phyloP scores from a whole-genome alignment of 2,113 vertebrate species.

The Anas platyrhynchos region DNA sequence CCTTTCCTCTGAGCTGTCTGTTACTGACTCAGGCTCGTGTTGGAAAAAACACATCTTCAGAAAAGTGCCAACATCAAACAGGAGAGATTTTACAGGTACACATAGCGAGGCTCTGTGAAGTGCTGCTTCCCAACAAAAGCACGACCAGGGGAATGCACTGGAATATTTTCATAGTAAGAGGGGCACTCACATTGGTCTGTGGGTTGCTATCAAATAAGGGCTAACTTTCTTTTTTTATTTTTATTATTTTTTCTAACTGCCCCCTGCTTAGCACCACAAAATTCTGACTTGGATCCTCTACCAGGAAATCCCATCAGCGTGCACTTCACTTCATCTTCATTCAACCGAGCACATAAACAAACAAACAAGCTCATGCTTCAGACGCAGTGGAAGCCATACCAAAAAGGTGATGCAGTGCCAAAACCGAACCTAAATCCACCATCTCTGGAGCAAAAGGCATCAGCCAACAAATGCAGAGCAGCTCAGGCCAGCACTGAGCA shows the following conservation, averaged over 20 bases:
- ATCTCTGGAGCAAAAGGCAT: neutral
- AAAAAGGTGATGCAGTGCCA: neutral
- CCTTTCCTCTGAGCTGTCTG: constrained; percentile 45
- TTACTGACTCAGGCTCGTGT: constrained; percentile 19
- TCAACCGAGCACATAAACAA: constrained; percentile 1
- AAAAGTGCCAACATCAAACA: constrained; percentile 55
- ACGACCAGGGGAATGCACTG: neutral
- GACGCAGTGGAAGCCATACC: neutral
- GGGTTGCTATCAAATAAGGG: neutral
- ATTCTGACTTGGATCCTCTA: constrained; percentile 23
- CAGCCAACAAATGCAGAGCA: neutral
- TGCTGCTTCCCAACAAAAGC: constrained; percentile 12
- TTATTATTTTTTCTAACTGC: neutral
- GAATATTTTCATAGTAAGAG: constrained; percentile 18
- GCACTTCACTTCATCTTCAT: neutral
- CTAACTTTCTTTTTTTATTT: neutral
- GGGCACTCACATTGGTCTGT: neutral
- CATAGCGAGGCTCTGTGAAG: neutral
- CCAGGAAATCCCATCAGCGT: neutral
- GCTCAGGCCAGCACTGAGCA: neutral
- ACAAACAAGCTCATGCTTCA: neutral
- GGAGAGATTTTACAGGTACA: constrained; percentile 30
- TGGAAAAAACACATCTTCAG: constrained; percentile 62
- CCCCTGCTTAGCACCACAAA: neutral
- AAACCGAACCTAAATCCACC: neutral